Evolutionary conservation across 2,888 invertebrate species (phyloP), one percentile per base, ranked within the genome.

Genomic region (Drosophila demipolita): DNA sequence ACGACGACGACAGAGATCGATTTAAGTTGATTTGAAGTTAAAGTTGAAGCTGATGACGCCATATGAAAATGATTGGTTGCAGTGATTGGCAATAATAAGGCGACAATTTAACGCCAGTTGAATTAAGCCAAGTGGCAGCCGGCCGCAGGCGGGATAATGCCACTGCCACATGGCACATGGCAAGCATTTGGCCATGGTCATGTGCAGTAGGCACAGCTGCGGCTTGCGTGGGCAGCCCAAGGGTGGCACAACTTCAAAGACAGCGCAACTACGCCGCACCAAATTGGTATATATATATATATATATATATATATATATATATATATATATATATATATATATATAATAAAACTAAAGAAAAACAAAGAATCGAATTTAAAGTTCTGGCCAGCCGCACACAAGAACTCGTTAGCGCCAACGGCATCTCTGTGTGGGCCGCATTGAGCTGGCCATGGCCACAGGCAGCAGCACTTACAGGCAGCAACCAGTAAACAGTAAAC

Each of bases 361-460:
- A 23, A 9, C 40, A 33, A 65, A 53, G 35, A 35, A 67, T 33
- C 26, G 42, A 55, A 78, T 66, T 73, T 66, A 70, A 71, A 73
- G 66, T 86, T 80, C 80, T 85, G 60, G 73, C 65, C 73, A 60
- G 62, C 66, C n/a, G 35, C 35, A 54, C 66, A 49, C 50, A 71
- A 71, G 67, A 67, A 78, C 65, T 69, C 45, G 75, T 72, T 77
- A 66, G 74, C 72, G 75, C 79, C 68, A 69, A 38, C 65, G 63
- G 60, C 77, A 38, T 49, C 54, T 55, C 50, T 73, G 67, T 82
- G 80, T 82, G 69, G 79, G 82, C n/a, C 52, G 60, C 61, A 62
- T 78, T 75, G 59, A 78, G 75, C 75, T 79, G 80, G 80, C 72
- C 82, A 75, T 73, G 79, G 73, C 82, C 82, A 71, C 36, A 54